A percentile compares a stretch with the other conserved stretches of the same genome.
These are phyloP conservation scores for Pogonognathellus flavescens DNA, from an alignment of 1,140 invertebrate genomes.

Conservation along the genomic window DNA sequence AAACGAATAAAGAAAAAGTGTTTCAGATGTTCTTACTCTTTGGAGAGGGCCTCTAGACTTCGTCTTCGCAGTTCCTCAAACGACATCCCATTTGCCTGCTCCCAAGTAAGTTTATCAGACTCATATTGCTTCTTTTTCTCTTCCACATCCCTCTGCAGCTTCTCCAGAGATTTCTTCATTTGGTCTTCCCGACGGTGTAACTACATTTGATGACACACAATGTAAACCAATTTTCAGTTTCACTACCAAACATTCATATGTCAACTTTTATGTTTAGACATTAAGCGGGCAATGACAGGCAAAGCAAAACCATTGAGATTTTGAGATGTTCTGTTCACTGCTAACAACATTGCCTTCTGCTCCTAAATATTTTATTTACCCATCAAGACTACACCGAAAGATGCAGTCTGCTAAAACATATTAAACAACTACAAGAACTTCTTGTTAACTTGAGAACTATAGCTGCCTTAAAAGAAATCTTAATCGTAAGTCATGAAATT, in stretches of 20 bases:
- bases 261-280: background rate
- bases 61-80: slow-evolving; percentile 87
- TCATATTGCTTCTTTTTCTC: slow-evolving; percentile 89
- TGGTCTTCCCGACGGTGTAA: slow-evolving; percentile 79
- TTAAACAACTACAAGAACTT: too few relatives aligned
- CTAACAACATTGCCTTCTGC: too few relatives aligned
- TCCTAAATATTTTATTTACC: too few relatives aligned
- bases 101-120: slow-evolving; percentile 89
- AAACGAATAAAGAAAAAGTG: slow-evolving; percentile 52
- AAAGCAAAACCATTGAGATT: too few relatives aligned
- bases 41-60: slow-evolving; percentile 87
- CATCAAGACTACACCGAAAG: too few relatives aligned
- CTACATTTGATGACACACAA: slow-evolving; percentile 70
- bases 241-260: background rate
- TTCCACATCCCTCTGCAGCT: slow-evolving; percentile 90
- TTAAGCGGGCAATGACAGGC: background rate
- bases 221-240: slow-evolving; percentile 54
- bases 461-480: too few relatives aligned
- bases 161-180: slow-evolving; percentile 82
- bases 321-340: too few relatives aligned
- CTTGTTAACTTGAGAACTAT: too few relatives aligned
- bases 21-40: slow-evolving; percentile 79
- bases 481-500: too few relatives aligned
- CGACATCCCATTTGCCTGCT: slow-evolving; percentile 88
- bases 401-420: too few relatives aligned